Conservation (phyloP, 2,797 vertebrate species). For the Corythornis leucogaster region DNA sequence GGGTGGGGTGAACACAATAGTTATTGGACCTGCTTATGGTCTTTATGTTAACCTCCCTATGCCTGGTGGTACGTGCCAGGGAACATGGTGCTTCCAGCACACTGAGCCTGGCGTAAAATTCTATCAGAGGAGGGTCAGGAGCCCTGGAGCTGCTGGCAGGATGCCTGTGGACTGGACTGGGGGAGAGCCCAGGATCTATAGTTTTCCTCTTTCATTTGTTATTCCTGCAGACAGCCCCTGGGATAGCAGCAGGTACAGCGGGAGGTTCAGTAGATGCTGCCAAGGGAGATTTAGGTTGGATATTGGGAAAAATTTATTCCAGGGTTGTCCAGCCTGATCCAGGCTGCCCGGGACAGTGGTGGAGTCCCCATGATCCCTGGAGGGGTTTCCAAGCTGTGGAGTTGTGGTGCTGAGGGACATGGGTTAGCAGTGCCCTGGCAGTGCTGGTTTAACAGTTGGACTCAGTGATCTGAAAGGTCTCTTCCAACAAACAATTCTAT, state of each 20-base stretch:
- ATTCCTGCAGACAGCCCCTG: background rate
- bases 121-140: background rate
- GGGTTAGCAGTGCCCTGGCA: background rate
- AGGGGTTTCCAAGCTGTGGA: background rate
- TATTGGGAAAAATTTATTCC: background rate
- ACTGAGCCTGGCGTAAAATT: accelerated
- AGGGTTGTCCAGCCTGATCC: background rate
- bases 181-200: background rate
- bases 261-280: background rate
- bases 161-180: background rate
- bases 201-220: background rate
- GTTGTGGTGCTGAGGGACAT: background rate
- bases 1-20: accelerated
- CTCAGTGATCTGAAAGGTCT: background rate
- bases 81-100: accelerated
- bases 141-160: background rate
- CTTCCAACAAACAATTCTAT: background rate
- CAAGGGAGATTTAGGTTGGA: background rate
- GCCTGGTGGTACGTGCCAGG: background rate
- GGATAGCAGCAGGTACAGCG: accelerated
- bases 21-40: accelerated
- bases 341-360: background rate
- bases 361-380: background rate
- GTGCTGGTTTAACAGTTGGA: background rate
- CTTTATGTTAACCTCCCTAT: too few relatives aligned